A percentile compares a stretch with the other conserved stretches of the same genome.
These are phyloP conservation scores for Aptenodytes forsteri DNA, from an alignment of 2,113 vertebrate genomes.

Conservation along the genomic window DNA sequence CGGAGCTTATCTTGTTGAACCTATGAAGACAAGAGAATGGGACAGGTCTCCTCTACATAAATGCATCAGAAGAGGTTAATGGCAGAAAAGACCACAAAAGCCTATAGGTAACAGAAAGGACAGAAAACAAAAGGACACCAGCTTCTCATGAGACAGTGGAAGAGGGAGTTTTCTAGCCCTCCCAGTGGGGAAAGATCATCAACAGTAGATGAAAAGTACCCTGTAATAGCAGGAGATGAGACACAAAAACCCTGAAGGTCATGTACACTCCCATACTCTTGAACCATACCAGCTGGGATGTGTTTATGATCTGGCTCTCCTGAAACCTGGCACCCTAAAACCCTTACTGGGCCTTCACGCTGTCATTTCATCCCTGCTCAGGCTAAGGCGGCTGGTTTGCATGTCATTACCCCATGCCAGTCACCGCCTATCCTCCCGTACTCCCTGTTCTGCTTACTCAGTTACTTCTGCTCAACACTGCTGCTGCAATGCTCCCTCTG, in stretches of 20 bases:
- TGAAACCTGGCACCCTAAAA: neutral
- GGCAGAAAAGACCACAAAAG: neutral
- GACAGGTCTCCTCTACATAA: neutral
- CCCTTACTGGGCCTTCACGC: neutral
- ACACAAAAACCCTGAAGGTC: neutral
- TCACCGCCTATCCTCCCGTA: neutral
- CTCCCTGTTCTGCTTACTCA: neutral
- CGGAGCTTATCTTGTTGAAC: neutral
- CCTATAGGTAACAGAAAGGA: neutral
- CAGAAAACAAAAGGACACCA: neutral
- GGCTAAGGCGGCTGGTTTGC: neutral
- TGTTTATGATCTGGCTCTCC: neutral
- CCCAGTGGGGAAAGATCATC: neutral
- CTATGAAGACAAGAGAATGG: neutral
- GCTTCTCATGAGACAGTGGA: neutral
- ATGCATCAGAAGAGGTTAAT: neutral
- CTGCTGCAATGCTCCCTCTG: rapidly evolving
- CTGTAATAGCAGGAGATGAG: neutral
- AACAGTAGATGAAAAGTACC: neutral
- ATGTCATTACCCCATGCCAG: neutral
- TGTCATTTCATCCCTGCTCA: neutral
- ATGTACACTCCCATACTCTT: neutral
- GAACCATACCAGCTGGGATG: neutral
- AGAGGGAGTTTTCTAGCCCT: neutral
- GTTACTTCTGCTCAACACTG: neutral